Base-by-base conservation (phyloP, 2,113 vertebrate genomes). In the Scytalopus superciliaris region DNA sequence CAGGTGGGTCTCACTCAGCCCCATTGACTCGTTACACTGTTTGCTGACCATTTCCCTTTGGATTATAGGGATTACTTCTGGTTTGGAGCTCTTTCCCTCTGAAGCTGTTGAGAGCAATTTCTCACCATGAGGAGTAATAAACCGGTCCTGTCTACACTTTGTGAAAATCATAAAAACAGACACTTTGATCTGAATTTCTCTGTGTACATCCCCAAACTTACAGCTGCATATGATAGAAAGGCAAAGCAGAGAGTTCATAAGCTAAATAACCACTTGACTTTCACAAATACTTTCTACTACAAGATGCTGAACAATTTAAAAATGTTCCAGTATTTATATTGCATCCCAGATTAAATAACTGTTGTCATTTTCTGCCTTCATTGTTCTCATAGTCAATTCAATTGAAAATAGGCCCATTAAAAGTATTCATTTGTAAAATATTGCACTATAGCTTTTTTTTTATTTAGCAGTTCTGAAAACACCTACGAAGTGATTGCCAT, bases 221-320 rank as follows among this genome's bases (percentile, higher is more conserved):
- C 0, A 0, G 62, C 8, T 94, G 63, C 63, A 66, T 39, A 16
- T 24, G 69, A 53, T 0, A 70, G 64, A 70, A 77, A 59, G 52
- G 55, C 57, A 95, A 81, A 93, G 50, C 84, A 74, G 44, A 68
- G 93, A 73, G 57, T 84, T 85, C 4, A 13, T 63, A 67, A 79
- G 90, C 84, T 93, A 96, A 96, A 97, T 93, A 94, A 97, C 82
- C 84, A 64, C 85, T 91, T 95, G 91, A 92, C 92, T 97, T 96
- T 94, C 93, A 93, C 95, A 96, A 97, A 96, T 85, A 95, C 90
- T 97, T 97, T 94, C 93, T 95, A 84, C 84, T 97, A 94, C 70
- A 94, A 97, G 94, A 97, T 94, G 96, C 91, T 92, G 95, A 94
- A 96, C 90, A 93, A 94, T 94, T 96, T 95, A 89, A 94, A 96